Conservation (phyloP, 2,888 invertebrate genomes). For the Hofmannophila pseudospretella region DNA sequence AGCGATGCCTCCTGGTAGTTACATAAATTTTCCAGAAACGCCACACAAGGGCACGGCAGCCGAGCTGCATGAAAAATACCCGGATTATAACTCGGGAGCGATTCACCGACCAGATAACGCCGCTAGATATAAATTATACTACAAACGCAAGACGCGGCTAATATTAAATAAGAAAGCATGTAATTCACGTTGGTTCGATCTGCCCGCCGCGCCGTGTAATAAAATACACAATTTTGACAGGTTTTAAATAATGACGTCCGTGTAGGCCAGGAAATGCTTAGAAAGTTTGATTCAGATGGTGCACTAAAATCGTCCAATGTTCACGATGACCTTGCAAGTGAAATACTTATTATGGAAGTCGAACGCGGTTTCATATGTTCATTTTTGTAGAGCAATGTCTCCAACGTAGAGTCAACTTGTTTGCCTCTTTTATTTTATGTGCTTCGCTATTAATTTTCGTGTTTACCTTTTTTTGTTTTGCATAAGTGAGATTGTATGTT, state of each 20-base stretch:
- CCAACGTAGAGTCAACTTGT: too few relatives aligned
- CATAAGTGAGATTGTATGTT: too few relatives aligned
- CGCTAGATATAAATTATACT: slow-evolving; percentile 70
- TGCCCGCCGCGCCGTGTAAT: slow-evolving; percentile 50
- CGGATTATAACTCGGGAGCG: slow-evolving; percentile 73
- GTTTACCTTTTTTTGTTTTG: too few relatives aligned
- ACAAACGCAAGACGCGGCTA: slow-evolving; percentile 71
- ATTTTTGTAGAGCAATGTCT: slow-evolving; percentile 2
- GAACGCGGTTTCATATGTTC: slow-evolving; percentile 10
- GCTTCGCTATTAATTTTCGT: too few relatives aligned
- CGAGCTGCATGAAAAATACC: slow-evolving; percentile 70
- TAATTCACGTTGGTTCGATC: slow-evolving; percentile 71
- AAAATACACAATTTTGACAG: slow-evolving; percentile 75
- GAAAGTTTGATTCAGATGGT: slow-evolving; percentile 58
- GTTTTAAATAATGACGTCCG: slow-evolving; percentile 75
- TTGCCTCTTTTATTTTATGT: too few relatives aligned
- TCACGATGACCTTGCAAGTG: slow-evolving; percentile 41
- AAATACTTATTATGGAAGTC: slow-evolving; percentile 19
- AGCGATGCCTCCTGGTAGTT: slow-evolving; percentile 45
- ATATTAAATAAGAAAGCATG: slow-evolving; percentile 77
- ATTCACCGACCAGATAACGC: slow-evolving; percentile 65
- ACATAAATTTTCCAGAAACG: slow-evolving; percentile 62
- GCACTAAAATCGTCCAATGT: slow-evolving; percentile 49
- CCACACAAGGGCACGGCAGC: slow-evolving; percentile 38
- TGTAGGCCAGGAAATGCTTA: slow-evolving; percentile 66